Evolutionary conservation across 2,888 invertebrate genomes (phyloP), one percentile per base, ranked within the genome.

Genomic region (Eristalis arbustorum): DNA sequence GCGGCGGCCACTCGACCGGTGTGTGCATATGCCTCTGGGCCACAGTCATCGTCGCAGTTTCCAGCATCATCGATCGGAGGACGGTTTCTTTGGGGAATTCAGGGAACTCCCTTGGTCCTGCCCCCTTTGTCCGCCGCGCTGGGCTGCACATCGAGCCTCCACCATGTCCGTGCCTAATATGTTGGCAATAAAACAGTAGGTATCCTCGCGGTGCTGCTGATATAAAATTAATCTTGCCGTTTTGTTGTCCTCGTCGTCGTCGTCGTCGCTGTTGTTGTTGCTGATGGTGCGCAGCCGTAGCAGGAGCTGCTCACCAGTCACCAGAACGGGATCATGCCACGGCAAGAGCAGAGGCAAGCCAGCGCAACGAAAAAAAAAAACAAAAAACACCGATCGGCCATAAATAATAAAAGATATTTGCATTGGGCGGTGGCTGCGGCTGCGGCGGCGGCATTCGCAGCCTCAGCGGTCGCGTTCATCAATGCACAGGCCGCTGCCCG

Each of bases 111-210:
- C 91, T 90, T 90, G 90, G 79, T 88, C 67, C 49, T 71, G 83
- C 67, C 79, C 78, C 67, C 37, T 69, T 82, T 73, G 68, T 59
- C 67, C 61, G 72, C 40, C 18, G 23, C 57, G n/a, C n/a, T n/a
- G n/a, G 8, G 31, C 31, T 31, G 34, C 74, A 34, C 63, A 64
- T 64, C 13, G 80, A 61, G 80, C 59, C 59, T 23, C 63, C 67
- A 49, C 37, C 31, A 37, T 75, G 77, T 84, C 88, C 89, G 89
- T 90, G 89, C 89, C 89, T 90, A 90, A 90, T 90, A 90, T 89
- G 90, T 90, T 90, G 85, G 88, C 89, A 90, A 90, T 89, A 89
- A 90, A 90, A 90, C 90, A 89, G 90, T 90, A 90, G 90, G 90
- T 89, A 88, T 67, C 79, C 63, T 81, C 77, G 80, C 74, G 57